Evolutionary conservation across 2,888 invertebrate species (phyloP).

Genomic region (Drosophila emarginata): DNA sequence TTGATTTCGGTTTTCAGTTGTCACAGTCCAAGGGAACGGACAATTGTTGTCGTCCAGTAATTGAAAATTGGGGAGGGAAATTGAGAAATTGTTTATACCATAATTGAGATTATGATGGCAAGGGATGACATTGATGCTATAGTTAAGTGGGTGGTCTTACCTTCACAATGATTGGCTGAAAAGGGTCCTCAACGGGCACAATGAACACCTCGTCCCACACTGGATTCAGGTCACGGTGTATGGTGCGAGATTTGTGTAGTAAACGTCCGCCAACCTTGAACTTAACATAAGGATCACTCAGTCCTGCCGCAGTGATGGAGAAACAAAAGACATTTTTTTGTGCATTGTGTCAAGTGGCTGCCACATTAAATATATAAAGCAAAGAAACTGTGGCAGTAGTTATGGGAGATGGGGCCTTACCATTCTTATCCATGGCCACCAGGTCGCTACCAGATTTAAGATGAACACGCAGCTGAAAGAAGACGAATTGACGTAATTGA

Average conservation of each 20-base stretch:
- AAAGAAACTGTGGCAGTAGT: not conserved
- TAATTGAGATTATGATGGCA: not conserved
- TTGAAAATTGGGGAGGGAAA: not conserved
- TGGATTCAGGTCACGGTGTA: slow-evolving; percentile 97
- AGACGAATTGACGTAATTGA: slow-evolving; percentile 91
- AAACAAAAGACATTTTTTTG: slow-evolving; percentile 47
- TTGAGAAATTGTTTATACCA: not conserved
- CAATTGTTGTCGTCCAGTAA: not conserved
- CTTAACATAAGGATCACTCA: slow-evolving; percentile 99
- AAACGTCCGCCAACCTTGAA: slow-evolving; percentile 94
- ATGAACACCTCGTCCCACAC: slow-evolving; percentile 99
- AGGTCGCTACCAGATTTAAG: slow-evolving; percentile 94
- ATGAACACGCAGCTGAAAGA: slow-evolving; percentile 95
- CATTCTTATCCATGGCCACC: slow-evolving; percentile 97
- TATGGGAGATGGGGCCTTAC: slow-evolving; percentile 83
- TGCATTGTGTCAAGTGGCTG: slow-evolving; percentile 17
- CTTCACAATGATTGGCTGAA: slow-evolving; percentile 92
- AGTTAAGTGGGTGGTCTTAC: slow-evolving; percentile 82
- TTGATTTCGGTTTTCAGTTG: slow-evolving; percentile 27
- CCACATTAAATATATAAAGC: slow-evolving; percentile 24
- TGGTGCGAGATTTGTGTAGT: slow-evolving; percentile 96
- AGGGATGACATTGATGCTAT: too few relatives aligned
- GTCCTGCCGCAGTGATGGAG: slow-evolving; percentile 85
- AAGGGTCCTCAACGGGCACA: slow-evolving; percentile 95
- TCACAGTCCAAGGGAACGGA: not conserved